Base-by-base conservation (phyloP, 1,140 invertebrate genomes). In the Caenorhabditis inopinata region DNA sequence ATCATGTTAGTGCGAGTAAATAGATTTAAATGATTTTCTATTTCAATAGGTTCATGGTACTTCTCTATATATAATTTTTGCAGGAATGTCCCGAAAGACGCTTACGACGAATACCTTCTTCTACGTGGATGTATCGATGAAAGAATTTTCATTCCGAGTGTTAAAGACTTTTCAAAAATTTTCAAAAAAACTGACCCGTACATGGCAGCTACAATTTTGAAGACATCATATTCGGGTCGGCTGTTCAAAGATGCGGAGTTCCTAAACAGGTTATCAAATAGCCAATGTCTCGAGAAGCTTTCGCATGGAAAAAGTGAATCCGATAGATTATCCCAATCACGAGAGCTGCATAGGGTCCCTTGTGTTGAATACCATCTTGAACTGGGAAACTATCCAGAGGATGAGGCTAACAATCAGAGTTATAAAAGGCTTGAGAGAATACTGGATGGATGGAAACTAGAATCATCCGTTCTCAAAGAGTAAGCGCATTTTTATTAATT, bases 41-140 rank as follows among this genome's bases (percentile, higher is more conserved):
- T n/a, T n/a, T n/a, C n/a, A n/a, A n/a, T n/a, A n/a, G n/a, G n/a
- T n/a, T n/a, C n/a, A n/a, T n/a, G n/a, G n/a, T n/a, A n/a, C n/a
- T n/a, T n/a, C n/a, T n/a, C n/a, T 38, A 5, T 1, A 42, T 2
- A 18, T 42, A 1, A 38, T 38, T 18, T 9, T 38, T 68, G 12
- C 58, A 68, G 58, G 14, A 68, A 68, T 18, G 25, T n/a, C 2
- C 32, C 58, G 7, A 68, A 68, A 21, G 2, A 5, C 7, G n/a
- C 29, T 0, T 68, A 68, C n/a, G 58, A 42, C 5, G 5, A 38
- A 7, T 68, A 68, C 38, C 32, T 68, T 12, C 23, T 68, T n/a
- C 58, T 21, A 68, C 58, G 58, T 21, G 58, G 58, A 21, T 21
- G 32, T 29, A 68, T 68, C n/a, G 58, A 68, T 21, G 58, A 68